A percentile compares a stretch with the other conserved stretches of the same genome.
Evolutionary conservation across 2,113 vertebrate genomes (phyloP).

Genomic region (Mastomys natalensis): DNA sequence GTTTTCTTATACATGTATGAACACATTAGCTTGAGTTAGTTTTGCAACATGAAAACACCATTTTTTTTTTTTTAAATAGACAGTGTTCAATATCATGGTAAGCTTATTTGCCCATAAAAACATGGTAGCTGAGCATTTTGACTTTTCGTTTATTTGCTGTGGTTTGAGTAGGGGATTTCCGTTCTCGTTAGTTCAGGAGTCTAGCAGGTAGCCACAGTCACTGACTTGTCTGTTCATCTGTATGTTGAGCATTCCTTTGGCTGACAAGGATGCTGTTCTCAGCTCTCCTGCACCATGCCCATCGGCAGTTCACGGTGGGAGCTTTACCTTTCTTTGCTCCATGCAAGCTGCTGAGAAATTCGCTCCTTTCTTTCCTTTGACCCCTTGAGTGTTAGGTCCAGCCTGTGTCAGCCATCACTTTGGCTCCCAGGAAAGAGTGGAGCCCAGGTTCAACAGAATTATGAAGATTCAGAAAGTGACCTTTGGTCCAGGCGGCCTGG

Average conservation of each 20-base stretch:
- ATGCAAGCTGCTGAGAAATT: conserved; percentile 17
- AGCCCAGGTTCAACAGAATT: neutral
- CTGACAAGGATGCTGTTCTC: neutral
- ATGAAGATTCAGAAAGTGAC: neutral
- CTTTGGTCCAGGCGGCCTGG: neutral
- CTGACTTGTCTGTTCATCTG: conserved; percentile 1
- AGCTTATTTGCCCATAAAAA: neutral
- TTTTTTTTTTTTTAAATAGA: too few relatives aligned
- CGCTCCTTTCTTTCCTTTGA: conserved; percentile 59
- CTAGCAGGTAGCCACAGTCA: neutral
- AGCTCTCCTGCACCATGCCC: neutral
- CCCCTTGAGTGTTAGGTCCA: neutral
- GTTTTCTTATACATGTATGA: neutral
- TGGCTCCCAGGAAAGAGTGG: conserved; percentile 18
- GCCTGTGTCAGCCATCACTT: neutral
- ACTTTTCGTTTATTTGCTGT: neutral
- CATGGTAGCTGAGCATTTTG: neutral
- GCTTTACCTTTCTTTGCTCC: conserved; percentile 45
- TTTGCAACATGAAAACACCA: neutral
- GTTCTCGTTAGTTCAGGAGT: neutral
- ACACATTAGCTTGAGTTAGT: neutral
- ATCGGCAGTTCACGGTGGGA: conserved; percentile 30
- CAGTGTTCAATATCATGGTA: neutral
- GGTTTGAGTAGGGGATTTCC: neutral
- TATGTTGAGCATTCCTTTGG: neutral